phyloP scores from a whole-genome alignment of 2,113 vertebrate genomes.

The Hippocampus zosterae region DNA sequence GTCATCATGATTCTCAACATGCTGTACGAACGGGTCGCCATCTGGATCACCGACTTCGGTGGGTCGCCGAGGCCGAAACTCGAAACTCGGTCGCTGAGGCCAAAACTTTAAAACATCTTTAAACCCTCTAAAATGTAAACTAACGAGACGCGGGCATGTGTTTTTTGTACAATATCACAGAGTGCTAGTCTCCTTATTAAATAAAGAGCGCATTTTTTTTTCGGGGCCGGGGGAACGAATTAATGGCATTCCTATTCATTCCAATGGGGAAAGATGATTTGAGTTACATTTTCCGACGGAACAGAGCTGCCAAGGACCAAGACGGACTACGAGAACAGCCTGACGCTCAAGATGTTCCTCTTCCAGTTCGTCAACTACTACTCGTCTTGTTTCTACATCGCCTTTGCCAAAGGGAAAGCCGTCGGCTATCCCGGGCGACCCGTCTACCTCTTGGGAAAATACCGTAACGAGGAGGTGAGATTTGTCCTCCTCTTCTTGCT shows the following conservation, averaged over 20 bases:
- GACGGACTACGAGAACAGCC: conserved; percentile 90
- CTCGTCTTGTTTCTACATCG: conserved; percentile 94
- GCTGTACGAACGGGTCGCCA: conserved; percentile 88
- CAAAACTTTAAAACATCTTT: no score
- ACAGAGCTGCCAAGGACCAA: conserved; percentile 89
- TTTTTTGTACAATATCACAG: no score
- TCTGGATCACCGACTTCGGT: conserved; percentile 92
- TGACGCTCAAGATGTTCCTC: conserved; percentile 95
- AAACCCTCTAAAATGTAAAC: no score
- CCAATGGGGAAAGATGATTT: no score
- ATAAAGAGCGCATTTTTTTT: no score
- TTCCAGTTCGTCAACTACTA: conserved; percentile 98
- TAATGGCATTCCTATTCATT: no score
- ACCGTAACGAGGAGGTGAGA: conserved; percentile 87
- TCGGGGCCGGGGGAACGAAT: no score
- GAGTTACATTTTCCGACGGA: not conserved
- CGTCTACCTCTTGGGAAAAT: conserved; percentile 84
- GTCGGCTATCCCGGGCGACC: conserved; percentile 84
- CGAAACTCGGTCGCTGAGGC: conserved; percentile 27
- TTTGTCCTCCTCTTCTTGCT: not conserved
- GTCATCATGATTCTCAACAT: conserved; percentile 89
- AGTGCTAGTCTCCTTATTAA: no score
- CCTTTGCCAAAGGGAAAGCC: conserved; percentile 90
- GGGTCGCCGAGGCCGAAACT: conserved; percentile 24
- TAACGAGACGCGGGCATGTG: not conserved